Evolutionary conservation across 2,113 vertebrate genomes (phyloP).

Genomic region (Isichthys henryi): DNA sequence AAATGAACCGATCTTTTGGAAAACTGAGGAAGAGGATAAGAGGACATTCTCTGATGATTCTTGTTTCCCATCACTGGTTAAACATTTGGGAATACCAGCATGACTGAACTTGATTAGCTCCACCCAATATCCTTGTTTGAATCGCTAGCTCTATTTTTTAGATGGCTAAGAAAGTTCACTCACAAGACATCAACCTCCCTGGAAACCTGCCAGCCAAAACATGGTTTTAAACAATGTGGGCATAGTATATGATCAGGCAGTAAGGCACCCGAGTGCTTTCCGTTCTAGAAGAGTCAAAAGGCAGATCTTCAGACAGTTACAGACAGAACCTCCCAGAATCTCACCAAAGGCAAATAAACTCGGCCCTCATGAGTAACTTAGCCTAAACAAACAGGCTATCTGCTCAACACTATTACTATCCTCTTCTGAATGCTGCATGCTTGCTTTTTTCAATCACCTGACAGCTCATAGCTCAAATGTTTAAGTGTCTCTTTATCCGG

Average conservation of each 20-base stretch:
- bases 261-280: background rate
- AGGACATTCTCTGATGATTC: background rate
- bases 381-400: background rate
- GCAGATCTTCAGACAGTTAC: background rate
- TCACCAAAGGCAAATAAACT: background rate
- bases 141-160: background rate
- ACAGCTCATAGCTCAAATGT: background rate
- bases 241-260: background rate
- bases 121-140: background rate
- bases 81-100: background rate
- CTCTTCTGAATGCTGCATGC: background rate
- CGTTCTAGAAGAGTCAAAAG: background rate
- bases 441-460: background rate
- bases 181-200: background rate
- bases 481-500: background rate
- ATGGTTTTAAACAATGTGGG: background rate
- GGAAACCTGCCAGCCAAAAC: background rate
- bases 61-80: background rate
- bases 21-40: background rate
- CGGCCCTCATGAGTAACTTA: background rate
- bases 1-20: background rate
- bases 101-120: background rate
- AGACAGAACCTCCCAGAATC: background rate
- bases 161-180: background rate
- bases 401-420: background rate